phyloP scores from a whole-genome alignment of 30 jellyfish, hydroid and myxozoan genomes.

The Cassiopea xamachana region DNA sequence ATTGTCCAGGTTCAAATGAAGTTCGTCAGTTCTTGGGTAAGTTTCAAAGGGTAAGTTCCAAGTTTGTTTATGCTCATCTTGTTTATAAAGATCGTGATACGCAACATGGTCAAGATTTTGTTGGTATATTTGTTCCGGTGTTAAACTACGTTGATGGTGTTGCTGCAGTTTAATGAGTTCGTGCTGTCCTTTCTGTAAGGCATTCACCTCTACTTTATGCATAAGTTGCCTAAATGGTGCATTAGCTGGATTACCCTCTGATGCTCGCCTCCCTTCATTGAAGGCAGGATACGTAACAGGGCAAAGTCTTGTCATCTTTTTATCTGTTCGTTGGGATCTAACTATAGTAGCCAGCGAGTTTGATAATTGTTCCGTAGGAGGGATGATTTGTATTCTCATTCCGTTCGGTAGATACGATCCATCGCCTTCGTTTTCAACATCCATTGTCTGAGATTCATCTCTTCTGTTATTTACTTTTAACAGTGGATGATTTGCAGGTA shows the following conservation, averaged over 20 bases:
- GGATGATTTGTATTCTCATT: constrained; percentile 91
- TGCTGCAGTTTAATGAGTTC: constrained; percentile 81
- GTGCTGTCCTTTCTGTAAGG: constrained; percentile 74
- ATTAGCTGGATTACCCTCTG: constrained; percentile 93
- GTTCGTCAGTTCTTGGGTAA: constrained; percentile 27
- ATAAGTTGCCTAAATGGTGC: constrained; percentile 95
- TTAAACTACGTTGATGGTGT: constrained; percentile 77
- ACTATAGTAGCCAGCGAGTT: constrained; percentile 71
- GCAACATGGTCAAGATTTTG: constrained; percentile 81
- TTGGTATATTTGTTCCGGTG: constrained; percentile 87
- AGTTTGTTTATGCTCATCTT: constrained; percentile 19
- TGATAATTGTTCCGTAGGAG: constrained; percentile 94
- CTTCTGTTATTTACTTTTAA: constrained; percentile 61
- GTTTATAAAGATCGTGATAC: constrained; percentile 56
- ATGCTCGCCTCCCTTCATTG: constrained; percentile 96
- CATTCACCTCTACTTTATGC: constrained; percentile 84
- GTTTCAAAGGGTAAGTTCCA: constrained; percentile 38
- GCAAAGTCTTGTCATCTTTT: constrained; percentile 35
- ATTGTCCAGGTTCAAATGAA: constrained; percentile 19
- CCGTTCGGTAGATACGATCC: constrained; percentile 76
- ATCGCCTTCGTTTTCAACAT: constrained; percentile 48
- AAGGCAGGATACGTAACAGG: constrained; percentile 82
- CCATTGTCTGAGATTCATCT: constrained; percentile 52
- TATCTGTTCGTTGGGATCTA: constrained; percentile 63
- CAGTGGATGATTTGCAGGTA: constrained; percentile 98